Evolutionary conservation across 35 echinoderm and acorn worm genomes (phyloP).

Genomic region (Hemicentrotus pulcherrimus): DNA sequence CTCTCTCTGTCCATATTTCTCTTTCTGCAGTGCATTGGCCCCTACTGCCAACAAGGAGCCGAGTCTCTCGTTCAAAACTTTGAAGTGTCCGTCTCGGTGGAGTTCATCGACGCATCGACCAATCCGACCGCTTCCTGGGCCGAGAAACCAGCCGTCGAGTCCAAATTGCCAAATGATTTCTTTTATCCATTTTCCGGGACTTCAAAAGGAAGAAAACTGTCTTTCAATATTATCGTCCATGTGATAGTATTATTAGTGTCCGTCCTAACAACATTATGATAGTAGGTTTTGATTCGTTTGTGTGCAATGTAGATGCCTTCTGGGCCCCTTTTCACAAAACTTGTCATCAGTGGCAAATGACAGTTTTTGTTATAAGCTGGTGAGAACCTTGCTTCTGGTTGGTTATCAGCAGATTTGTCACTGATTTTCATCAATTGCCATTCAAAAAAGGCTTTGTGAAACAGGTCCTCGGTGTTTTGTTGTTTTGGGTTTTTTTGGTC

Average conservation of each 20-base stretch:
- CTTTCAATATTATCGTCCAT: conserved; percentile 14
- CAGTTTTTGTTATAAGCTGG: too few species aligned
- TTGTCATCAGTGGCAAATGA: too few species aligned
- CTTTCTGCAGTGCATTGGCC: conserved; percentile 80
- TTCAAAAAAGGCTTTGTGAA: too few species aligned
- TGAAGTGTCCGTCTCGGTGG: conserved; percentile 82
- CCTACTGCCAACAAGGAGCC: conserved; percentile 79
- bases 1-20: background rate
- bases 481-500: too few species aligned
- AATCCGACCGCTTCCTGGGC: conserved; percentile 70
- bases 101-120: conserved; percentile 86
- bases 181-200: conserved; percentile 85
- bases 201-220: background rate
- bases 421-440: too few species aligned
- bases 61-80: conserved; percentile 75
- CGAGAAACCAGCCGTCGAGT: conserved; percentile 69
- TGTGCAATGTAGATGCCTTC: background rate
- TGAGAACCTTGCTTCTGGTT: too few species aligned
- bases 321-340: too few species aligned
- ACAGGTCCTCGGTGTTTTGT: too few species aligned
- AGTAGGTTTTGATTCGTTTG: background rate
- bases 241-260: background rate
- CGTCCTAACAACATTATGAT: background rate
- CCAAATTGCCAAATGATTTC: conserved; percentile 93
- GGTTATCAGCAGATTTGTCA: too few species aligned